Base-by-base conservation (phyloP, 2,797 vertebrate species). In the Gallinago nigripennis region DNA sequence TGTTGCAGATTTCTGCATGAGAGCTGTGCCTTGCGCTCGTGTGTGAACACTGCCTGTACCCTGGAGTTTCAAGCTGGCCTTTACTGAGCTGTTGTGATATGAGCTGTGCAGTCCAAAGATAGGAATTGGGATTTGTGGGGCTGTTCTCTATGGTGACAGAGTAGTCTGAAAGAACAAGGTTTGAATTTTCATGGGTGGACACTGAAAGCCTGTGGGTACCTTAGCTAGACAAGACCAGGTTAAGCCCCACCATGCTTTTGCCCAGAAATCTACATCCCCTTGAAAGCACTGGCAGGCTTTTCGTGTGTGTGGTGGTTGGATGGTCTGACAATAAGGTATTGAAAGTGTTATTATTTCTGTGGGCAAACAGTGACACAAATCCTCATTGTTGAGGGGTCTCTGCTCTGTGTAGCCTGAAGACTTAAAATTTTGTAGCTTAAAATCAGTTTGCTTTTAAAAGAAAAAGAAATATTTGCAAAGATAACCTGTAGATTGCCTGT, bases 1-100 rank as follows among this genome's bases (percentile, higher is more conserved):
- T 3, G 15, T n/a, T 61, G 71, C 30, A 21, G 66, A 28, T 46
- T 37, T 33, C 45, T 63, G 7, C 0, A 0, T 3, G 11, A 66
- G 35, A 57, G 35, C 71, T 64, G 14, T 45, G 31, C 45, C 15
- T 24, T 51, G 24, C 13, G 0, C 25, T 31, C 35, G 28, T 41
- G 50, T 12, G 0, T 3, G 3, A 37, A 19, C 12, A 0, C n/a
- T 60, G 17, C 18, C 25, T 48, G 25, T 12, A 30, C 39, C 20
- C 14, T 6, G 5, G 41, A 60, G 69, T 82, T 75, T 54, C 25
- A 71, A 69, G 72, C 15, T 27, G 24, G 21, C 64, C 16, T 0
- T 48, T 43, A 28, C 31, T 61, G 45, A 75, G 15, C 23, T 82
- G 43, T 51, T 79, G 27, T 69, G 50, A 23, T 2, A 0, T 16